Conservation (phyloP, 1,140 invertebrate species). For the Drosophila pallidifrons region DNA sequence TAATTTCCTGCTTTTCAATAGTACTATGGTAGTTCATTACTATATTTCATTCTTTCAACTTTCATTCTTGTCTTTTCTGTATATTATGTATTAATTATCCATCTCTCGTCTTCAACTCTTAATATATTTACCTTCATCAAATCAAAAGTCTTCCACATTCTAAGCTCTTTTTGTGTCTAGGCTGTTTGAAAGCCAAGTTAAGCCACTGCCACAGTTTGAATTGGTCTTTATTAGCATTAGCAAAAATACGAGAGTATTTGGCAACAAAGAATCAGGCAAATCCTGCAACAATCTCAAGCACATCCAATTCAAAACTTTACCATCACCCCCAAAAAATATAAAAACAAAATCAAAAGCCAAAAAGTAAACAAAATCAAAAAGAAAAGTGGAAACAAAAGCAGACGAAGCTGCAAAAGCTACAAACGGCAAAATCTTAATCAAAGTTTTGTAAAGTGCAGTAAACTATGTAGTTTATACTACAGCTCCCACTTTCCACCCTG, state of each 20-base stretch:
- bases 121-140: too few relatives aligned
- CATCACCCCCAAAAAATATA: neutral
- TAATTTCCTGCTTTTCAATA: too few relatives aligned
- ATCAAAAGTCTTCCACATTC: neutral
- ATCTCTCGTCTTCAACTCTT: too few relatives aligned
- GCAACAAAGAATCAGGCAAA: slow-evolving; percentile 40
- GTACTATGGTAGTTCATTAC: too few relatives aligned
- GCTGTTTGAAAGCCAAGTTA: neutral
- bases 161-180: neutral
- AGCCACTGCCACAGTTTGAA: slow-evolving; percentile 13
- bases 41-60: too few relatives aligned
- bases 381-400: slow-evolving; percentile 32
- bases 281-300: slow-evolving; percentile 31
- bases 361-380: slow-evolving; percentile 29
- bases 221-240: slow-evolving; percentile 39
- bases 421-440: slow-evolving; percentile 80
- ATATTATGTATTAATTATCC: too few relatives aligned
- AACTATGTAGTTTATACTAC: slow-evolving; percentile 74
- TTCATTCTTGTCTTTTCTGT: too few relatives aligned
- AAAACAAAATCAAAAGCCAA: slow-evolving; percentile 26
- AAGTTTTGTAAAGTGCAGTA: slow-evolving; percentile 81
- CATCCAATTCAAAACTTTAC: slow-evolving; percentile 51
- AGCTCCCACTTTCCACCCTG: neutral
- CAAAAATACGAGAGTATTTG: slow-evolving; percentile 16
- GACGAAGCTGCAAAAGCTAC: slow-evolving; percentile 52